Percentiles rank a stretch among this genome's conserved stretches.
phyloP scores from a whole-genome alignment of 53 echinoderm and acorn worm genomes.

The Glandiceps talaboti region DNA sequence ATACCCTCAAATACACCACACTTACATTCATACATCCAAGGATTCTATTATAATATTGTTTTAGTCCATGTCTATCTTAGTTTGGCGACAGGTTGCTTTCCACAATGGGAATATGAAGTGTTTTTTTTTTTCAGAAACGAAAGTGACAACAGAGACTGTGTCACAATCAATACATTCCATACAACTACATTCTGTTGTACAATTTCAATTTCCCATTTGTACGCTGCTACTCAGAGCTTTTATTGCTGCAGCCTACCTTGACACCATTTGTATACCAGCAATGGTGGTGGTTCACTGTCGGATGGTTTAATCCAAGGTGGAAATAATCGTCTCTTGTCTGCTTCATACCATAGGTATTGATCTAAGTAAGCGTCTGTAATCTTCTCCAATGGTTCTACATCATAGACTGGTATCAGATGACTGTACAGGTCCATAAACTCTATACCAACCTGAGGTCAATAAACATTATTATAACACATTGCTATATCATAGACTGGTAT shows the following conservation, averaged over 20 bases:
- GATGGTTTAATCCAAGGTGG: conserved; percentile 99
- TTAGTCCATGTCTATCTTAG: no score
- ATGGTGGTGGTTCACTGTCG: conserved; percentile 91
- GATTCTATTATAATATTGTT: no score
- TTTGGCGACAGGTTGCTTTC: no score
- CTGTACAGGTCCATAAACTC: conserved; percentile 99
- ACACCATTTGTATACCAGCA: conserved; percentile 98
- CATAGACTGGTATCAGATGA: conserved; percentile 92
- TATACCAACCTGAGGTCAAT: conserved; percentile 68
- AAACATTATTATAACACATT: no score
- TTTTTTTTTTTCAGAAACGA: no score
- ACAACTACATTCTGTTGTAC: not conserved
- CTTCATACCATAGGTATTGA: conserved; percentile 98
- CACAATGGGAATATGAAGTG: no score
- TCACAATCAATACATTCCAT: not conserved
- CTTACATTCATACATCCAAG: no score
- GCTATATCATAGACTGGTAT: conserved; percentile 96
- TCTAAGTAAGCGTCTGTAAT: conserved; percentile 99
- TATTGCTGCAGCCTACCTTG: conserved; percentile 92
- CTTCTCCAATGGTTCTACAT: conserved; percentile 99
- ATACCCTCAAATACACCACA: no score
- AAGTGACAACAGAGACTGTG: not conserved
- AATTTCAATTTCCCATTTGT: no score
- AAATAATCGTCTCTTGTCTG: conserved; percentile 90
- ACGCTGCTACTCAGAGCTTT: no score